Conservation (phyloP, 2,797 vertebrate genomes). For the Arctocebus calabarensis region DNA sequence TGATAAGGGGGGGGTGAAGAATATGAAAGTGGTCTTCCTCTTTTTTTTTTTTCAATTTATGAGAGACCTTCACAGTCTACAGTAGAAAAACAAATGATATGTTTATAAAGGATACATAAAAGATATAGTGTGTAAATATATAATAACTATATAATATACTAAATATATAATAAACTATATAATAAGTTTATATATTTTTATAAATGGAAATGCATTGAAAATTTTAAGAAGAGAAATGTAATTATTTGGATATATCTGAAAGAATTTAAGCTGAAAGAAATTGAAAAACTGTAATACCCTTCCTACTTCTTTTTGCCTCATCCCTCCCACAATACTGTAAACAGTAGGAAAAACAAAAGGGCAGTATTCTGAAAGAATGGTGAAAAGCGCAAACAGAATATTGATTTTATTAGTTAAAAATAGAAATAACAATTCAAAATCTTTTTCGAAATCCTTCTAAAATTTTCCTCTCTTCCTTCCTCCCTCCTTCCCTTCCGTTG, state of each 20-base stretch:
- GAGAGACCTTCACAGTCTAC: neutral
- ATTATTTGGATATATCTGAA: neutral
- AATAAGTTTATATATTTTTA: neutral
- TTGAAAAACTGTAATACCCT: fast-evolving
- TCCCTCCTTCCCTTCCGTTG: too few species aligned
- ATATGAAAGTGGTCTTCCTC: neutral
- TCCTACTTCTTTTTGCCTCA: neutral
- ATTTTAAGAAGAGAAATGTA: neutral
- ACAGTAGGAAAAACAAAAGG: neutral
- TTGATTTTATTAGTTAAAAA: neutral
- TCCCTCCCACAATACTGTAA: fast-evolving
- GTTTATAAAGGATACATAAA: neutral
- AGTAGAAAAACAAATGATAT: neutral
- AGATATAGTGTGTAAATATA: neutral
- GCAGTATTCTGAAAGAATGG: neutral
- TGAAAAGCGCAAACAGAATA: neutral
- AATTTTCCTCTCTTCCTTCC: neutral
- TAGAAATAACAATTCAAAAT: neutral
- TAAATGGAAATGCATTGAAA: neutral
- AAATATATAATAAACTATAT: too few species aligned
- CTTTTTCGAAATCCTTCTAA: neutral
- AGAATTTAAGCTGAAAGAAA: neutral
- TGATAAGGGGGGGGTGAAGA: neutral
- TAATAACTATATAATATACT: too few species aligned
- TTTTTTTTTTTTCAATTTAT: neutral